These are phyloP conservation scores for Oncorhynchus nerka DNA, from an alignment of 2,113 vertebrate genomes.

Conservation along the genomic window DNA sequence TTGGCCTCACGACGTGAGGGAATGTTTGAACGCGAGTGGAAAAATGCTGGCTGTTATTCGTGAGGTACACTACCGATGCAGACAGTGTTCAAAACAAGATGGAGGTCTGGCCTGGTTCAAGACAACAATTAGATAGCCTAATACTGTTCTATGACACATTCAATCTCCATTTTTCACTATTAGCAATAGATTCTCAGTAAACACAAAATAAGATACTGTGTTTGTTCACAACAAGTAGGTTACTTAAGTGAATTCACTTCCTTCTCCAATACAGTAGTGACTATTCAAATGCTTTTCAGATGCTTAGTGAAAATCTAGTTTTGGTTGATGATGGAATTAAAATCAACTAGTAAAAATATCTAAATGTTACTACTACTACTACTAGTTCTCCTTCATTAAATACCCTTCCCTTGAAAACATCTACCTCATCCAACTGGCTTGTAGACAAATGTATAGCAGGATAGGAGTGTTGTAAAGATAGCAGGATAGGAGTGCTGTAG, in stretches of 20 bases:
- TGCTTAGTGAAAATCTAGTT: not conserved
- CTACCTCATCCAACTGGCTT: no score
- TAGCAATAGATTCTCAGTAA: not conserved
- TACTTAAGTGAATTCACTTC: not conserved
- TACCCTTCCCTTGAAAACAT: no score
- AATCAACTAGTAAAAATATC: not conserved
- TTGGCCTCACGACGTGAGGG: not conserved
- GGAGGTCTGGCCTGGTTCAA: not conserved
- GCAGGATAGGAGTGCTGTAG: no score
- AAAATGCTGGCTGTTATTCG: not conserved
- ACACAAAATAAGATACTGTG: not conserved
- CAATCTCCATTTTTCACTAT: not conserved
- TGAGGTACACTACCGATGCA: constrained; percentile 8
- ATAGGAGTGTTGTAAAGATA: no score
- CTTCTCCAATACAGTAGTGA: not conserved
- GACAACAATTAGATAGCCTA: not conserved
- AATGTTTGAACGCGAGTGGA: constrained; percentile 22
- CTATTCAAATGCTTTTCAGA: not conserved
- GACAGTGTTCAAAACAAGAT: not conserved
- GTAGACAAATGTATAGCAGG: no score
- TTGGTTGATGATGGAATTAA: not conserved
- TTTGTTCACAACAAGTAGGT: not conserved
- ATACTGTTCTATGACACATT: not conserved
- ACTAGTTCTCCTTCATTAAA: no score
- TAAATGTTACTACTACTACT: no score